Conservation (phyloP, 1,140 invertebrate genomes). For the Aphis gossypii region DNA sequence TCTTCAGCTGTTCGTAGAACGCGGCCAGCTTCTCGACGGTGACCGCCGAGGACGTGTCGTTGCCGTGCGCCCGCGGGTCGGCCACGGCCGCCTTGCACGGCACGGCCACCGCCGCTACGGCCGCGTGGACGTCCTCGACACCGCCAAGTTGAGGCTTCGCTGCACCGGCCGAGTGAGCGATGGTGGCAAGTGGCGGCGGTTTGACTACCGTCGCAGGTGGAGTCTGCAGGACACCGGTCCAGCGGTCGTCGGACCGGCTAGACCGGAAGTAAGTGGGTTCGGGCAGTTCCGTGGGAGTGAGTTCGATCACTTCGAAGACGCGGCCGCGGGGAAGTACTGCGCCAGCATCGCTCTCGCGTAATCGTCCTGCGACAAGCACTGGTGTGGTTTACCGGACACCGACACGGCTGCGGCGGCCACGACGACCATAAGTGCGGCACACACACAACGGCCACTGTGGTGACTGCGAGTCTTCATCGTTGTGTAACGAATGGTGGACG, state of each 20-base stretch:
- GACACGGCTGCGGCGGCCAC: too few species aligned
- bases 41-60: neutral
- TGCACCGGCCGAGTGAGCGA: too few species aligned
- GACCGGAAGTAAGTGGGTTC: neutral
- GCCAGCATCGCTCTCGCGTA: neutral
- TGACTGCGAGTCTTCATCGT: neutral
- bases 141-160: neutral
- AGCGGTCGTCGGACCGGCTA: neutral
- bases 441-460: neutral
- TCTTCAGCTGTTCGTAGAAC: constrained; percentile 23
- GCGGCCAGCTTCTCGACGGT: neutral
- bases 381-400: neutral
- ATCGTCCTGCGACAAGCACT: neutral
- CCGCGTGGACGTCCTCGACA: neutral
- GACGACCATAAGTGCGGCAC: neutral
- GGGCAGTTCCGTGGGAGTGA: neutral
- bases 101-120: neutral
- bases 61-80: neutral
- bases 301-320: neutral
- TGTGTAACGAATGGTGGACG: too few species aligned
- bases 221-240: too few species aligned
- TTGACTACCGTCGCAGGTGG: neutral
- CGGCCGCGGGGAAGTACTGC: neutral
- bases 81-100: neutral
- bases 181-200: neutral